Evolutionary conservation across 1,140 invertebrate species (phyloP).

Genomic region (Leptonema lineaticorne): DNA sequence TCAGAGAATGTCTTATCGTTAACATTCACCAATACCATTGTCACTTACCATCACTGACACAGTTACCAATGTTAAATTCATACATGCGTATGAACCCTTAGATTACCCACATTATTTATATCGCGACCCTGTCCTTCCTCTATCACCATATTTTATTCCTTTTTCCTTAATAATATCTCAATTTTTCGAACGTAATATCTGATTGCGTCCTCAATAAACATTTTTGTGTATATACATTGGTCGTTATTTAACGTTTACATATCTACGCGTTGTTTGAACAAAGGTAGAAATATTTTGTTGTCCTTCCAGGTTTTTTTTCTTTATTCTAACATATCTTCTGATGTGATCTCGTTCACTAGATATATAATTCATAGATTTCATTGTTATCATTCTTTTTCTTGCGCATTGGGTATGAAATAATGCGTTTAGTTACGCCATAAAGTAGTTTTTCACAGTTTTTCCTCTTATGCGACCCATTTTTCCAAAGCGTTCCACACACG

Average conservation of each 20-base stretch:
- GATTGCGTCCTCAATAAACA: no score
- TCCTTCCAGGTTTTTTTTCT: neutral
- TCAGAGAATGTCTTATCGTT: slow-evolving; percentile 22
- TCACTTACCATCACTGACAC: neutral
- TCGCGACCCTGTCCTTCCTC: neutral
- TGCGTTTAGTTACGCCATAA: slow-evolving; percentile 22
- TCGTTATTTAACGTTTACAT: no score
- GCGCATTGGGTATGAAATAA: slow-evolving; percentile 1
- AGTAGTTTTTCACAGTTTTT: slow-evolving; percentile 2
- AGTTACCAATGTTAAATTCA: no score
- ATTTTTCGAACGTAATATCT: no score
- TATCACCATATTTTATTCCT: neutral
- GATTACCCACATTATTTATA: neutral
- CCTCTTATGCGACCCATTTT: neutral
- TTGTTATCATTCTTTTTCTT: slow-evolving; percentile 1
- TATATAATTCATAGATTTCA: slow-evolving; percentile 9
- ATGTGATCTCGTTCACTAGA: neutral
- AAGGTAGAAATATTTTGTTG: no score
- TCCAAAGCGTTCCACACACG: neutral
- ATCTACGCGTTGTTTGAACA: no score
- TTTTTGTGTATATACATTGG: no score
- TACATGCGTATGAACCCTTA: no score
- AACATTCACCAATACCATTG: neutral
- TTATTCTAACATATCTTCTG: neutral
- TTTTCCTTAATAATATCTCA: no score